Evolutionary conservation across 2,113 vertebrate species (phyloP).

Genomic region (Cairina moschata): DNA sequence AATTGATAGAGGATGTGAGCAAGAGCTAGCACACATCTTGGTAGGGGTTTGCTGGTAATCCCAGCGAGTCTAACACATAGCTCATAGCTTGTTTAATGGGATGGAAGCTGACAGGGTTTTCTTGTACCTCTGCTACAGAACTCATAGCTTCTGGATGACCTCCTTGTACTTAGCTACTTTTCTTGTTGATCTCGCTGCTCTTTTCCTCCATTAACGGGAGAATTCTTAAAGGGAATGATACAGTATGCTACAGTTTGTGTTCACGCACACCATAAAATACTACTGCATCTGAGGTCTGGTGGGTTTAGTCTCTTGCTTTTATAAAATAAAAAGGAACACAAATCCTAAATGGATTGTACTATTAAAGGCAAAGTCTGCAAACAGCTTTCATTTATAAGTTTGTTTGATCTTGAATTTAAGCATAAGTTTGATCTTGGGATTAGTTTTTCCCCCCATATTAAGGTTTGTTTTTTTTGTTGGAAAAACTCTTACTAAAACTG

Average conservation of each 20-base stretch:
- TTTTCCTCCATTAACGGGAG: slow-evolving; percentile 54
- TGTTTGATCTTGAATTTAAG: not conserved
- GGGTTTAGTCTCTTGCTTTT: not conserved
- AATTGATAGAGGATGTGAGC: slow-evolving; percentile 79
- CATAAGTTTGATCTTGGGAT: not conserved
- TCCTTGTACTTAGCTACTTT: slow-evolving; percentile 58
- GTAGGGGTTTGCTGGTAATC: slow-evolving; percentile 52
- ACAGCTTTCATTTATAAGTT: not conserved
- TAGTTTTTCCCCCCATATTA: not conserved
- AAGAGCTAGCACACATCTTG: slow-evolving; percentile 72
- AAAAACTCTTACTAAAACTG: not conserved
- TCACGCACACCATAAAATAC: not conserved
- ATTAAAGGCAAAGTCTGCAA: not conserved
- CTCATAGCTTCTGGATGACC: slow-evolving; percentile 59
- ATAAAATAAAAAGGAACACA: not conserved
- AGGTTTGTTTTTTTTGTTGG: not conserved
- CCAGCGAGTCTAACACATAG: slow-evolving; percentile 76
- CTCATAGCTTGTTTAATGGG: slow-evolving; percentile 83
- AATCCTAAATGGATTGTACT: not conserved
- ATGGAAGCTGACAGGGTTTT: slow-evolving; percentile 84
- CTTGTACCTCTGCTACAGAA: slow-evolving; percentile 79
- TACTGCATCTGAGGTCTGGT: not conserved
- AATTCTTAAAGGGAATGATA: slow-evolving; percentile 29
- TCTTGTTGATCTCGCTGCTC: slow-evolving; percentile 57
- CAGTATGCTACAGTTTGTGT: not conserved